Conservation (phyloP, 2,888 invertebrate genomes). For the Syritta pipiens region DNA sequence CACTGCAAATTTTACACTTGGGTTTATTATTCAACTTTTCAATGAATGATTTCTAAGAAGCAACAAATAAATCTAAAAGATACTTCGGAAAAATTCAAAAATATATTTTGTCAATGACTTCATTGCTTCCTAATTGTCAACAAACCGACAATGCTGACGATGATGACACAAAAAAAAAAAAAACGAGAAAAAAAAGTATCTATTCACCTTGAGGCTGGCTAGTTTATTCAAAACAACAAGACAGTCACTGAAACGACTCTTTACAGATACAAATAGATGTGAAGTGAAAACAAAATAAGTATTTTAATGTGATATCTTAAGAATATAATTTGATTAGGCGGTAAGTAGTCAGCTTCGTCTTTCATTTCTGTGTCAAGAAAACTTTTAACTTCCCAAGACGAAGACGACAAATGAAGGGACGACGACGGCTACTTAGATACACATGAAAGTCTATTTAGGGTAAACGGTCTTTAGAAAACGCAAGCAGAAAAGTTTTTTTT, state of each 20-base stretch:
- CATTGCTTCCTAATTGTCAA: constrained; percentile 21
- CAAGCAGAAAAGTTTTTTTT: too few species aligned
- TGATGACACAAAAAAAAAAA: constrained; percentile 7
- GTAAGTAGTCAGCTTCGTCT: constrained; percentile 33
- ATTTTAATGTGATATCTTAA: constrained; percentile 13
- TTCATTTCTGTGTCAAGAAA: constrained; percentile 57
- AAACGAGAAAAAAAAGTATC: background rate
- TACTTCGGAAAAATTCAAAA: too few species aligned
- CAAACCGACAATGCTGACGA: constrained; percentile 2
- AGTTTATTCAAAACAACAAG: constrained; percentile 5
- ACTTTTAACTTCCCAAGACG: constrained; percentile 43
- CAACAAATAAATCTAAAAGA: too few species aligned
- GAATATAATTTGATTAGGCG: constrained; percentile 65
- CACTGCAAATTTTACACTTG: too few species aligned
- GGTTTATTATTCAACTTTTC: too few species aligned
- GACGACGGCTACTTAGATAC: constrained; percentile 61
- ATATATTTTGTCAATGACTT: constrained; percentile 17
- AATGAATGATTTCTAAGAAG: too few species aligned
- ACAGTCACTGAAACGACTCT: too few species aligned
- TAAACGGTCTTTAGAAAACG: constrained; percentile 63
- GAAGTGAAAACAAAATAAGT: too few species aligned
- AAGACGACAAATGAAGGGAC: constrained; percentile 37
- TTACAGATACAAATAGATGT: too few species aligned
- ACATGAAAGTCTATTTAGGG: constrained; percentile 48
- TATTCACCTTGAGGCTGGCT: constrained; percentile 27